A percentile compares a stretch with the other conserved stretches of the same genome.
phyloP scores from a whole-genome alignment of 1,140 invertebrate species.

The Halictus rubicundus region DNA sequence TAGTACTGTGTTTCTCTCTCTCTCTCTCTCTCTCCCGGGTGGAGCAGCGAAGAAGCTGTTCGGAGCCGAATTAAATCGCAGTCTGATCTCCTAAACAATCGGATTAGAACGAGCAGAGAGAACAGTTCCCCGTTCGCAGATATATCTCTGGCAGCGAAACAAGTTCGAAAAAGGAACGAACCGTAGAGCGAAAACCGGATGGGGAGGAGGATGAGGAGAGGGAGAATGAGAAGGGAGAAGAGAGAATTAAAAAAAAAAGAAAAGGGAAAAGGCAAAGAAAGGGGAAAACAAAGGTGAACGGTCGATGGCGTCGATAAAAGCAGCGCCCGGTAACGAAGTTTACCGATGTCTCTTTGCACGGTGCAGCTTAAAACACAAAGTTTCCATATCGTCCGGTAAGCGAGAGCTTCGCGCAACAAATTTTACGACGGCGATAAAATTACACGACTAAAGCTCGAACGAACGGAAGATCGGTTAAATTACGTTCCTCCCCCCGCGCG shows the following conservation, averaged over 20 bases:
- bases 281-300: background rate
- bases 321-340: slow-evolving; percentile 22
- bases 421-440: slow-evolving; percentile 45
- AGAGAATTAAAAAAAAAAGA: background rate
- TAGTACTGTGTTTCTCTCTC: too few relatives aligned
- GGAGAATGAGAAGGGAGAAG: background rate
- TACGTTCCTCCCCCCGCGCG: slow-evolving; percentile 12
- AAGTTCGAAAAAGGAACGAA: too few relatives aligned
- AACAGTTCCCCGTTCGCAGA: too few relatives aligned
- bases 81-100: too few relatives aligned
- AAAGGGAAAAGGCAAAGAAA: background rate
- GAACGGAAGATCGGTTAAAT: slow-evolving; percentile 39
- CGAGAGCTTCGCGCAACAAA: slow-evolving; percentile 14
- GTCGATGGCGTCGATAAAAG: slow-evolving; percentile 15
- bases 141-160: too few relatives aligned
- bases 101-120: too few relatives aligned
- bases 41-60: too few relatives aligned
- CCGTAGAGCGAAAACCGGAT: too few relatives aligned
- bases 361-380: slow-evolving; percentile 24
- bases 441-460: slow-evolving; percentile 21
- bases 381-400: slow-evolving; percentile 32
- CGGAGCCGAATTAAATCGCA: too few relatives aligned
- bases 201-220: too few relatives aligned
- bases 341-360: slow-evolving; percentile 27
- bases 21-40: too few relatives aligned